Evolutionary conservation across 2,888 invertebrate genomes (phyloP), one percentile per base, ranked within the genome.

Genomic region (Andrena hattorfiana): DNA sequence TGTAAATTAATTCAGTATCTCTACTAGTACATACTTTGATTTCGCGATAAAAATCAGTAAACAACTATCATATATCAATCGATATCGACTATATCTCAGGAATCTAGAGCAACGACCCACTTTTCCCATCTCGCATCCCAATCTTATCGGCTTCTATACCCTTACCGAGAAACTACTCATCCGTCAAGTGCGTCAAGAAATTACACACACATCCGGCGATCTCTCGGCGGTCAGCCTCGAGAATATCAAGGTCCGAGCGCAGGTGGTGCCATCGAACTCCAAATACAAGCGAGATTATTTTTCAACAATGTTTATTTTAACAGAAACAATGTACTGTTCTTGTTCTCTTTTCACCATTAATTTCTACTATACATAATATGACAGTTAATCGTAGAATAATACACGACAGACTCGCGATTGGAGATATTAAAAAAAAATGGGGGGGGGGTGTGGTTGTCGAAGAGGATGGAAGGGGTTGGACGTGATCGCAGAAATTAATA

Each of bases 251-350:
- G 42, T 42, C 16, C 42, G 42, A 42, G 42, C 13, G 42, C 13
- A 16, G 42, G 42, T 42, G 42, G 10, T 23, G 26, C 35, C 16
- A n/a, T 3, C 23, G 28, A 59, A 26, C 30, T 10, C 32, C 13
- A 16, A 51, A 5, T 13, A 28, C 4, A 4, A 32, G 5, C 7
- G 23, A 56, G 59, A 16, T 42, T 91, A 91, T 89, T 92, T 92
- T 91, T 92, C 89, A 94, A 93, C 93, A 92, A 92, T 87, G 77
- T 93, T 93, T 94, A 92, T 93, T 92, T 93, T 90, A 93, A 93
- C 92, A 92, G 93, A 93, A 94, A 93, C 92, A 93, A 92, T 93
- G 91, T 90, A 92, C 92, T 93, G 93, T 91, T 92, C 88, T 92
- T 91, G 91, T 88, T 92, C 89, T 92, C 91, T 92, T 91, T 92